These are phyloP conservation scores for Periophthalmus magnuspinnatus DNA, from an alignment of 2,797 vertebrate species.

Conservation along the genomic window DNA sequence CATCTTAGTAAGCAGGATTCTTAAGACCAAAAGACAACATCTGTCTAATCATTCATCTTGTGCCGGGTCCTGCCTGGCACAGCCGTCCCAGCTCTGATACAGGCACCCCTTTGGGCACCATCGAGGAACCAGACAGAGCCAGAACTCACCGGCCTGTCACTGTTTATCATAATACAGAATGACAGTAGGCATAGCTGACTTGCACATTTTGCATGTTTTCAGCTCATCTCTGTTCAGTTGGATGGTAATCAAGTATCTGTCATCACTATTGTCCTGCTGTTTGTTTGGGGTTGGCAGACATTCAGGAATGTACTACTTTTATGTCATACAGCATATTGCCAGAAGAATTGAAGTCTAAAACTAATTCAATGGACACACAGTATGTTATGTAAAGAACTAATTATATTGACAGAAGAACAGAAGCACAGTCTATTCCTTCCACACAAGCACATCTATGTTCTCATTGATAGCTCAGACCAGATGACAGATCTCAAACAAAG, in stretches of 20 bases:
- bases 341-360: no score
- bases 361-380: no score
- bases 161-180: neutral
- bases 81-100: conserved; percentile 22
- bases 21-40: conserved; percentile 29
- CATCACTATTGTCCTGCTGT: neutral
- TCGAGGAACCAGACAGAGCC: conserved; percentile 10
- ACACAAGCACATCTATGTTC: neutral
- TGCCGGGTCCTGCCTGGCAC: conserved; percentile 31
- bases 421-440: neutral
- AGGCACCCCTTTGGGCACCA: conserved; percentile 11
- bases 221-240: neutral
- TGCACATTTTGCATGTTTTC: conserved; percentile 8
- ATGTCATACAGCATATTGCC: no score
- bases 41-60: conserved; percentile 30
- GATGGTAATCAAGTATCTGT: neutral
- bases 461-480: neutral
- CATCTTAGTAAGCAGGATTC: conserved; percentile 31
- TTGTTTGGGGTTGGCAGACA: neutral
- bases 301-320: no score
- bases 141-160: neutral
- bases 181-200: no score
- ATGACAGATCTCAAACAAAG: neutral
- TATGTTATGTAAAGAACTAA: neutral
- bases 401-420: neutral